Percentiles rank a stretch among this genome's conserved stretches.
Evolutionary conservation across 2,797 vertebrate species (phyloP).

Genomic region (Sylvilagus floridanus): DNA sequence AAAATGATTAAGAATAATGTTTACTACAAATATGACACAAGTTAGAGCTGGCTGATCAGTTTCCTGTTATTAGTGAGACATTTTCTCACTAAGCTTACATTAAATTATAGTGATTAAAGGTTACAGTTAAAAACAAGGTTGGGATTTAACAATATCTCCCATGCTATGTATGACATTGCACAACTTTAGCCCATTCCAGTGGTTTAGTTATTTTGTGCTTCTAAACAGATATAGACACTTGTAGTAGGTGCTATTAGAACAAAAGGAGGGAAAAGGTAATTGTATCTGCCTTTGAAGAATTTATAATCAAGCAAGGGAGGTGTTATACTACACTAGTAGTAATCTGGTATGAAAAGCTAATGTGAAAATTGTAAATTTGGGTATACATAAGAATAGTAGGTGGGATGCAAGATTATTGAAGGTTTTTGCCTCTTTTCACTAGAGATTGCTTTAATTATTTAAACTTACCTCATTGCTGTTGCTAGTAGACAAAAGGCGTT

Average conservation of each 20-base stretch:
- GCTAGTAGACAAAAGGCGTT: slow-evolving; percentile 74
- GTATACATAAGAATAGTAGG: background rate
- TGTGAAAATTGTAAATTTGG: background rate
- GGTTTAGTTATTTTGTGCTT: slow-evolving; percentile 21
- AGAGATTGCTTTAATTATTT: background rate
- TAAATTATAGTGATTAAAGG: slow-evolving; percentile 24
- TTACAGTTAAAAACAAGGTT: background rate
- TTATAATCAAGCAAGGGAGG: background rate
- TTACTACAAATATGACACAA: background rate
- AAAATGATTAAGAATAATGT: slow-evolving; percentile 13
- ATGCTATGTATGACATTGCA: background rate
- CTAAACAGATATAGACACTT: background rate
- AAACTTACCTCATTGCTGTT: slow-evolving; percentile 81
- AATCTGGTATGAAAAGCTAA: background rate
- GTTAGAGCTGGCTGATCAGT: background rate
- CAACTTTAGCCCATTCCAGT: background rate
- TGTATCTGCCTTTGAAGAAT: background rate
- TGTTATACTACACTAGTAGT: background rate
- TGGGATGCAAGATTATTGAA: background rate
- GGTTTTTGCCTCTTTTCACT: background rate
- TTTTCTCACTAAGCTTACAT: slow-evolving; percentile 8
- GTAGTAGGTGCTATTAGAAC: background rate
- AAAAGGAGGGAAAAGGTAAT: background rate
- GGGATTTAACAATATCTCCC: background rate
- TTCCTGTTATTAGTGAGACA: slow-evolving; percentile 15